Evolutionary conservation across 2,113 vertebrate genomes (phyloP), one percentile per base, ranked within the genome.

Genomic region (Penelope pileata): DNA sequence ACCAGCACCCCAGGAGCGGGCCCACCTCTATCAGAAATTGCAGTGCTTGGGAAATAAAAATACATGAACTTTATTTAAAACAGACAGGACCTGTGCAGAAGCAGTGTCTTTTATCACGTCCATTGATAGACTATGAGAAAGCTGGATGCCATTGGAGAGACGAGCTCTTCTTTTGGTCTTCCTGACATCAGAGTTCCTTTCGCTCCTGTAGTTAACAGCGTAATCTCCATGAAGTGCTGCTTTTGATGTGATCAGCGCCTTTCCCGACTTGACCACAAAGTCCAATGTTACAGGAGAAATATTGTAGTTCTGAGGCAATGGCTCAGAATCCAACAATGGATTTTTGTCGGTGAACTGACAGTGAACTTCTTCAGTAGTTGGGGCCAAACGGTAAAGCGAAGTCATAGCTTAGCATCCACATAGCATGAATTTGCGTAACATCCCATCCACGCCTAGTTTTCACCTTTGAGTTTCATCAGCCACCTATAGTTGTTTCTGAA

Each of bases 81-180:
- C 7, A 18, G 42, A 66, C 34, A 77, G 4, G 16, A 70, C 32
- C 13, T 48, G 16, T 14, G 63, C 12, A 62, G 14, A 70, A 26
- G 29, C 18, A 19, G 10, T 10, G 10, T 26, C 30, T 66, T 51
- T 7, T 27, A 47, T 23, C 9, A 32, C 56, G 18, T 21, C 14
- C 23, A 84, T 0, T 32, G 18, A 67, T 4, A 2, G 6, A 14
- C 15, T 32, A 24, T 1, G 5, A 32, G 42, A 66, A 54, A 72
- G n/a, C 59, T 2, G 1, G 13, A n/a, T 12, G 30, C 40, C 62
- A 67, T 72, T 34, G 62, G 36, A 85, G 17, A 59, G 10, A 69
- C 29, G 9, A 53, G 51, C 51, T 53, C 51, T 53, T 53, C 26
- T 53, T 53, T 53, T 53, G 29, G 51, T 53, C 68, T 83, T 72